Conservation (phyloP, 2,797 vertebrate genomes). For the Myotis daubentonii region DNA sequence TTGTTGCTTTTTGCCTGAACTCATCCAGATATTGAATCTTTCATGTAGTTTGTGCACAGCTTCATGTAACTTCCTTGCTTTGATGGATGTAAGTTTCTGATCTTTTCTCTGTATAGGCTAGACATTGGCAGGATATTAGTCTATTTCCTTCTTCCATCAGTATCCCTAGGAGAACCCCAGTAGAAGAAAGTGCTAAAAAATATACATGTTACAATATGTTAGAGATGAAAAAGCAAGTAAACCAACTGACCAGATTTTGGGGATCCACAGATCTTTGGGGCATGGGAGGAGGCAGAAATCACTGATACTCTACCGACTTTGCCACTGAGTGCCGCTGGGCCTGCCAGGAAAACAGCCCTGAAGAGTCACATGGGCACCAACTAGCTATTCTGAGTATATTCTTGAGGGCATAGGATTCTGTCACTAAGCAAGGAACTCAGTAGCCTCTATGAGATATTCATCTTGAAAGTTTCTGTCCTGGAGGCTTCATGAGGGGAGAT, state of each 20-base stretch:
- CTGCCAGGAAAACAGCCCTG: fast-evolving
- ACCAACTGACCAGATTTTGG: background rate
- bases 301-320: background rate
- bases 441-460: background rate
- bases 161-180: background rate
- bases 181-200: background rate
- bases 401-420: background rate
- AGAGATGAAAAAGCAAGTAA: background rate
- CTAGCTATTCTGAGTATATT: background rate
- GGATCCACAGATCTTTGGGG: background rate
- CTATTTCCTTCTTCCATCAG: background rate
- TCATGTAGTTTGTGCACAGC: background rate
- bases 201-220: background rate
- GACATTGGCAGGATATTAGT: background rate
- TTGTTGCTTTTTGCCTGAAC: constrained; percentile 29
- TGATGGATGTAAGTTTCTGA: background rate
- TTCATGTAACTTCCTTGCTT: constrained; percentile 13
- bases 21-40: background rate
- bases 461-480: background rate
- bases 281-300: background rate
- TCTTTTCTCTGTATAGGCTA: background rate
- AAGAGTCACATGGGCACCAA: no score
- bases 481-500: background rate
- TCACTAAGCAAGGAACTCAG: background rate
- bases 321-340: background rate